Base-by-base conservation (phyloP, 1,140 invertebrate genomes). In the Cheumatopsyche charites region DNA sequence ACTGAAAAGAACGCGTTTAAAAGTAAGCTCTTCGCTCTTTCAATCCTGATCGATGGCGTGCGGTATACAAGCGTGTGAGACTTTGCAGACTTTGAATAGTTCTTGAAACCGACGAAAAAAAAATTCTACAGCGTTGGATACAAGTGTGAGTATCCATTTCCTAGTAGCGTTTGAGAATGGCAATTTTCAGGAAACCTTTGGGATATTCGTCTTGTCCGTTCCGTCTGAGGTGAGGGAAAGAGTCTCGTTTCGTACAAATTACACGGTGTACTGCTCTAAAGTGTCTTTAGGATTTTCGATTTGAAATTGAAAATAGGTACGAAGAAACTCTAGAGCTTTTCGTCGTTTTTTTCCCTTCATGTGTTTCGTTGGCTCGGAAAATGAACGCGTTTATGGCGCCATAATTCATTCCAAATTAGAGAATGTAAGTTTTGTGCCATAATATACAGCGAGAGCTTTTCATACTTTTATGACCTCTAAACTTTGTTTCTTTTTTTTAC, bases 161-260 rank as follows among this genome's bases (percentile, higher is more conserved):
- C n/a, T 7, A 52, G 13, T 0, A 17, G 19, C 4, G 15, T 52
- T 52, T 7, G 47, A 52, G 15, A 52, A 52, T 52, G 47, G 47
- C 47, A 52, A 52, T 52, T 52, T 19, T 17, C 7, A 17, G 47
- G 19, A 19, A 17, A 19, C 47, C 47, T 52, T 52, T 17, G 15
- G 47, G n/a, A 52, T 52, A 52, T 52, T 52, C 19, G 19, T 52
- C 47, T 52, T 52, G 47, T 19, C 47, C 15, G 47, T 52, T 52
- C 47, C n/a, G 29, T 36, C 29, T 36, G 29, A 36, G 29, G 29
- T 36, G 29, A 36, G 29, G 29, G 29, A 4, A 9, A 36, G 29
- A 36, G 29, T 4, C 29, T 36, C 29, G 29, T 36, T 36, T 36
- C 9, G 9, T 36, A 52, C 47, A 52, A 52, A 52, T 52, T 52